phyloP scores from a whole-genome alignment of 1,140 invertebrate genomes.

The Drosophila repleta region DNA sequence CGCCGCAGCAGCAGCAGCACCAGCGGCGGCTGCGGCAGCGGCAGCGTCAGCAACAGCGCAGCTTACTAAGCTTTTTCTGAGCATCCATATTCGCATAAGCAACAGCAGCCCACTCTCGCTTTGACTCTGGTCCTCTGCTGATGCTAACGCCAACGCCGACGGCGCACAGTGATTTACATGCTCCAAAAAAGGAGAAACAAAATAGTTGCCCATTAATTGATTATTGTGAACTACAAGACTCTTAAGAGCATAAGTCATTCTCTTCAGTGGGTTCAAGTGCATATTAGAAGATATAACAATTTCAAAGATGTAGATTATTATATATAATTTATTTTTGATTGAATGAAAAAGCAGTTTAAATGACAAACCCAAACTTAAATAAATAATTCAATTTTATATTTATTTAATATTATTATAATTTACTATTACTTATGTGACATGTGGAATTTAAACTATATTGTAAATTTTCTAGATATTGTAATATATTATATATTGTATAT shows the following conservation, averaged over 20 bases:
- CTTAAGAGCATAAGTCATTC: not conserved
- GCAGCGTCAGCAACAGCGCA: slow-evolving; percentile 50
- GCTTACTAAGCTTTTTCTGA: slow-evolving; percentile 76
- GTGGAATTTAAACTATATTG: no score
- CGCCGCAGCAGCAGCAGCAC: slow-evolving; percentile 20
- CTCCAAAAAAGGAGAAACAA: slow-evolving; percentile 3
- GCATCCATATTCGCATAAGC: slow-evolving; percentile 44
- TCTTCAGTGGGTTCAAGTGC: no score
- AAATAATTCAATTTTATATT: no score
- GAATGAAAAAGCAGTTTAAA: no score
- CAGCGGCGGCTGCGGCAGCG: slow-evolving; percentile 23
- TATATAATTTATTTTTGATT: no score
- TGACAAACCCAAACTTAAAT: no score
- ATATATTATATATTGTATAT: no score
- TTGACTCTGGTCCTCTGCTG: slow-evolving; percentile 26
- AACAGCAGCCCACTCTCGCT: slow-evolving; percentile 49
- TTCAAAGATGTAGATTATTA: no score
- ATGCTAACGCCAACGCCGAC: slow-evolving; percentile 29
- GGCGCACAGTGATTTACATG: slow-evolving; percentile 33
- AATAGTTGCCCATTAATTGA: not conserved
- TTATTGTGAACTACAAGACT: not conserved
- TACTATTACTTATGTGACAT: no score
- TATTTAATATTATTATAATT: no score
- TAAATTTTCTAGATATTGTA: no score
- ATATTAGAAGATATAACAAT: no score